A percentile compares a stretch with the other conserved stretches of the same genome.
phyloP scores from a whole-genome alignment of 2,888 invertebrate species.

The Dorcus hopei region DNA sequence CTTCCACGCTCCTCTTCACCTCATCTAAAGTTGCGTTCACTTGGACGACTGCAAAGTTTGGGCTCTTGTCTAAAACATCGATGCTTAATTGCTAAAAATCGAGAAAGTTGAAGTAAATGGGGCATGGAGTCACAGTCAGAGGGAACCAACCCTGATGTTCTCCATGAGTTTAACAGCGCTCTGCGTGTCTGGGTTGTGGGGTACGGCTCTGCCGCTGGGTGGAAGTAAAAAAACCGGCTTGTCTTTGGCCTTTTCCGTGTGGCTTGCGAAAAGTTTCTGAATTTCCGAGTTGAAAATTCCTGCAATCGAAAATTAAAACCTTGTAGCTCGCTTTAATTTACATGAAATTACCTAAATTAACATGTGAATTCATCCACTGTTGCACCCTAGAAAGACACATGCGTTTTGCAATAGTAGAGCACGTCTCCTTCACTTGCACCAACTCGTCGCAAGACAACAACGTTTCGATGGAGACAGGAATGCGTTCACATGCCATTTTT shows the following conservation, averaged over 20 bases:
- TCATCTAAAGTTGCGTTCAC: slow-evolving; percentile 22
- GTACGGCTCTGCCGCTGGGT: slow-evolving; percentile 26
- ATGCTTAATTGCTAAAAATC: neutral
- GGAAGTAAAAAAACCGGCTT: slow-evolving; percentile 27
- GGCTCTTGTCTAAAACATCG: no score
- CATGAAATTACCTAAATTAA: slow-evolving; percentile 30
- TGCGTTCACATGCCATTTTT: slow-evolving; percentile 30
- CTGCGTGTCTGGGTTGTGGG: slow-evolving; percentile 33
- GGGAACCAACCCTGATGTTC: slow-evolving; percentile 33
- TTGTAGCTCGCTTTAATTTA: no score
- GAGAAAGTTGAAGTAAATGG: neutral
- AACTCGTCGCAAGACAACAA: slow-evolving; percentile 56
- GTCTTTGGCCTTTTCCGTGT: slow-evolving; percentile 22
- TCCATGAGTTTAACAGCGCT: slow-evolving; percentile 38
- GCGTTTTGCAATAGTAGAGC: slow-evolving; percentile 51
- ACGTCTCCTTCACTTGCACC: slow-evolving; percentile 51
- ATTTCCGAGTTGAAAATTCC: slow-evolving; percentile 43
- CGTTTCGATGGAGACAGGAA: slow-evolving; percentile 42
- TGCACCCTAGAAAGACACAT: slow-evolving; percentile 53
- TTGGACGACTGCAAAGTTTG: no score
- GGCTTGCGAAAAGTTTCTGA: slow-evolving; percentile 26
- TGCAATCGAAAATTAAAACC: slow-evolving; percentile 32
- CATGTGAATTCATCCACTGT: slow-evolving; percentile 57
- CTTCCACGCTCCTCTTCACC: slow-evolving; percentile 26
- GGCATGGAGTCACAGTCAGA: neutral